phyloP scores from a whole-genome alignment of 2,113 vertebrate genomes.

The Genyomyrus donnyi region DNA sequence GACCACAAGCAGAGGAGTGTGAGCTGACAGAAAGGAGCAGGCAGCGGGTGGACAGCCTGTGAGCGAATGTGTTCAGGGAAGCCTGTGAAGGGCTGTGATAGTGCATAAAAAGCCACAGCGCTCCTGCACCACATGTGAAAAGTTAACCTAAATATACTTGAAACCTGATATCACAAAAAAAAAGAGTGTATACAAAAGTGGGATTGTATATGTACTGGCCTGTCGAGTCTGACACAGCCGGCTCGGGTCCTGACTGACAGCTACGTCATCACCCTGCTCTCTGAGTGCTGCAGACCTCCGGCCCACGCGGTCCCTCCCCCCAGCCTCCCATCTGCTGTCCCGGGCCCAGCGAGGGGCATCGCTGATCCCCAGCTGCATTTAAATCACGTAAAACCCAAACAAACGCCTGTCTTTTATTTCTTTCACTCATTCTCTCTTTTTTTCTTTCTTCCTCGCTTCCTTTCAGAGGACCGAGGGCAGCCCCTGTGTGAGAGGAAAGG shows the following conservation, averaged over 20 bases:
- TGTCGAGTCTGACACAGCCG: background rate
- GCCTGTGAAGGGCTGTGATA: background rate
- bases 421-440: background rate
- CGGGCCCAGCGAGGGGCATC: slow-evolving; percentile 5
- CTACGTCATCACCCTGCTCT: background rate
- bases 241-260: background rate
- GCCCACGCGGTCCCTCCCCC: slow-evolving; percentile 10
- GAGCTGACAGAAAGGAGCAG: background rate
- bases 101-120: background rate
- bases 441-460: background rate
- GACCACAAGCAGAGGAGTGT: background rate
- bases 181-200: background rate
- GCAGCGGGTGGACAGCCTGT: background rate
- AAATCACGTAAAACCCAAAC: slow-evolving; percentile 36
- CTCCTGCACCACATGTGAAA: background rate
- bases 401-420: slow-evolving; percentile 8
- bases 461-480: slow-evolving; percentile 17
- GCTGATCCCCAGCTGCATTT: slow-evolving; percentile 33
- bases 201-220: background rate
- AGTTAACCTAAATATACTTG: background rate
- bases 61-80: background rate
- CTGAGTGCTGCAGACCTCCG: background rate
- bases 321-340: slow-evolving; percentile 48
- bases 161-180: background rate
- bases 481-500: background rate